Evolutionary conservation across 23 tunicate species (phyloP), one percentile per base, ranked within the genome.

Genomic region (Halocynthia roretzi): DNA sequence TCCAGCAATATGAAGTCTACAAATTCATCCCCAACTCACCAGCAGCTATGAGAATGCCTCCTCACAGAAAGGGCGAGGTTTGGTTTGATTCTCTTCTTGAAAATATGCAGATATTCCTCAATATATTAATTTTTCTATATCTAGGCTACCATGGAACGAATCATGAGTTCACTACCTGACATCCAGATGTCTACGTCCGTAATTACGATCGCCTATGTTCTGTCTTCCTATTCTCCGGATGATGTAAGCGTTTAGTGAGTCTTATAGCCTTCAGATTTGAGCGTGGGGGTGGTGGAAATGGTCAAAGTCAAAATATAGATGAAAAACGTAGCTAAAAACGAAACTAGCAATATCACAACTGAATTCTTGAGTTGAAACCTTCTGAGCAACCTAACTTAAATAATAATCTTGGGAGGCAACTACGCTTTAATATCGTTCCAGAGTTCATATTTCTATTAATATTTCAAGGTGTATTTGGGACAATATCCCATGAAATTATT

Each of bases 41-140:
- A 52, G 31, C 63, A 18, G 71, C 75, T 62, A 83, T 83, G 87
- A 76, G 81, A 67, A 80, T 72, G 10, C 80, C 80, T 7, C 86
- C 86, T 14, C 86, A 74, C 61, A 82, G 63, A 62, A 74, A 82
- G 48, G 86, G 80, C 18, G 86, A 82, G 80, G 86, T 82, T 58
- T 20, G 72, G 2, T 17, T 55, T 1, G 11, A 31, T 12, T 58
- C 17, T 58, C 15, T n/a, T n/a, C n/a, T 58, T 58, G n/a, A 58
- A 15, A 58, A 58, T 14, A 58, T 58, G 63, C 63, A 14, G 17
- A 58, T 58, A 4, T 1, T 58, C 17, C 1, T 14, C 15, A 58
- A 58, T 58, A 58, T 58, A 58, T 58, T 58, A n/a, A 58, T 58
- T 58, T 56, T 0, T 65, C 70, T 65, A 1, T 65, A 20, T 65